Evolutionary conservation across 92 coral and sea anemone genomes (phyloP).

Genomic region (Phenganax stokvisi): DNA sequence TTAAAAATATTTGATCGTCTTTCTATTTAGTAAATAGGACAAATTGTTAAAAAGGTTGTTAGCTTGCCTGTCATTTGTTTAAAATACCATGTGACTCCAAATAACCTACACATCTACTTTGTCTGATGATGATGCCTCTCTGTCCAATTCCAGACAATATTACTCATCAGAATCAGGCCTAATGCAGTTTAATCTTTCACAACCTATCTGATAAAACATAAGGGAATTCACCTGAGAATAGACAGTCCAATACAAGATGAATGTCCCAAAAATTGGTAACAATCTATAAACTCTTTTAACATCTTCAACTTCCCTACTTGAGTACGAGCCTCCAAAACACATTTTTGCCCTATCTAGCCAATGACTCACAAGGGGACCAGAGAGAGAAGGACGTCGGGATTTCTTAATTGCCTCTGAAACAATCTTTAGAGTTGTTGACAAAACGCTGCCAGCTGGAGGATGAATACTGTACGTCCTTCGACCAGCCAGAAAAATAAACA

Average conservation of each 20-base stretch:
- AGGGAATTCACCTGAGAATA: conserved; percentile 73
- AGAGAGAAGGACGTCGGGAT: conserved; percentile 4
- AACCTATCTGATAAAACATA: conserved; percentile 6
- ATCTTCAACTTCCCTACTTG: conserved; percentile 77
- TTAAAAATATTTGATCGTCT: too few species aligned
- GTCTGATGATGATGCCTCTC: neutral
- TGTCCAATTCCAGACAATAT: neutral
- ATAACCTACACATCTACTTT: too few species aligned
- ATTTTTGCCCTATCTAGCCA: conserved; percentile 84
- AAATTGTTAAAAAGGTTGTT: too few species aligned
- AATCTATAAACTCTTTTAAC: conserved; percentile 64
- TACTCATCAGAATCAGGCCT: too few species aligned
- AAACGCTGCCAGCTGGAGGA: conserved; percentile 78
- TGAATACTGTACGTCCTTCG: conserved; percentile 53
- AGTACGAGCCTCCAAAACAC: conserved; percentile 60
- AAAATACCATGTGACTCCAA: too few species aligned
- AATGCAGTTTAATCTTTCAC: too few species aligned
- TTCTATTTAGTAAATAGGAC: too few species aligned
- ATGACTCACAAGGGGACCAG: conserved; percentile 24
- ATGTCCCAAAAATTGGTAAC: conserved; percentile 66
- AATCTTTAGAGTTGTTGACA: conserved; percentile 60
- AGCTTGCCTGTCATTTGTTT: too few species aligned
- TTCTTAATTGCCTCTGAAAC: conserved; percentile 51
- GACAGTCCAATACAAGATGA: conserved; percentile 70
- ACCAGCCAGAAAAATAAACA: conserved; percentile 58